Evolutionary conservation across 2,113 vertebrate species (phyloP).

Genomic region (Carollia perspicillata): DNA sequence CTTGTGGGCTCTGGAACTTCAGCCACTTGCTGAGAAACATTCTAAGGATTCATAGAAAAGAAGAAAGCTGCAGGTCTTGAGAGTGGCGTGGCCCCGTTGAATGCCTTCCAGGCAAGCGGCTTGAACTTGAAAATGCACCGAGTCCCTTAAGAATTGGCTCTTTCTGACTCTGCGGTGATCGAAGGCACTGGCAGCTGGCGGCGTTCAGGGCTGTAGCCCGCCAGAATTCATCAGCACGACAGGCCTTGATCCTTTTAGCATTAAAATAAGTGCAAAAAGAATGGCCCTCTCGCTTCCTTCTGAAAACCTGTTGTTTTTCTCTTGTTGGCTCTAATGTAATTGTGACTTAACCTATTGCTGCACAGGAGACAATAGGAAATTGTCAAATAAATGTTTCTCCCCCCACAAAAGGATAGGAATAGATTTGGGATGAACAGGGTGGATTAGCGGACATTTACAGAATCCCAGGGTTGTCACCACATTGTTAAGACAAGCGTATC

Average conservation of each 20-base stretch:
- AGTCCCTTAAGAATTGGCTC: not conserved
- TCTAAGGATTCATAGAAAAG: not conserved
- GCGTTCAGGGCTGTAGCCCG: not conserved
- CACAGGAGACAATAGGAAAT: not conserved
- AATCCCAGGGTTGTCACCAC: not conserved
- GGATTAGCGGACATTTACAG: not conserved
- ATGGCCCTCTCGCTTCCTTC: not conserved
- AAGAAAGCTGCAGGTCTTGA: not conserved
- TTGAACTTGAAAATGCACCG: not conserved
- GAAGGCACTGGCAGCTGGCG: not conserved
- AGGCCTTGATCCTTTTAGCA: not conserved
- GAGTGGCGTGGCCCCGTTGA: not conserved
- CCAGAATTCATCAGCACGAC: not conserved
- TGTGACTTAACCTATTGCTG: not conserved
- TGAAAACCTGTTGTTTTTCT: not conserved
- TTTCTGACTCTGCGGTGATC: not conserved
- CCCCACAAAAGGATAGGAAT: not conserved
- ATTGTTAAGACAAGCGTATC: not conserved
- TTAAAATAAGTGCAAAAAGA: not conserved
- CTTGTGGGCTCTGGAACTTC: not conserved
- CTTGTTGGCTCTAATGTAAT: not conserved
- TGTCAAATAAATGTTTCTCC: not conserved
- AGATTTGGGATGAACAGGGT: not conserved
- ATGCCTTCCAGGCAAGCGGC: not conserved
- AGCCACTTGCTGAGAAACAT: not conserved